Percentiles rank a stretch among this genome's conserved stretches.
Conservation (phyloP, 2,888 invertebrate species). For the Caenorhabditis wallacei region DNA sequence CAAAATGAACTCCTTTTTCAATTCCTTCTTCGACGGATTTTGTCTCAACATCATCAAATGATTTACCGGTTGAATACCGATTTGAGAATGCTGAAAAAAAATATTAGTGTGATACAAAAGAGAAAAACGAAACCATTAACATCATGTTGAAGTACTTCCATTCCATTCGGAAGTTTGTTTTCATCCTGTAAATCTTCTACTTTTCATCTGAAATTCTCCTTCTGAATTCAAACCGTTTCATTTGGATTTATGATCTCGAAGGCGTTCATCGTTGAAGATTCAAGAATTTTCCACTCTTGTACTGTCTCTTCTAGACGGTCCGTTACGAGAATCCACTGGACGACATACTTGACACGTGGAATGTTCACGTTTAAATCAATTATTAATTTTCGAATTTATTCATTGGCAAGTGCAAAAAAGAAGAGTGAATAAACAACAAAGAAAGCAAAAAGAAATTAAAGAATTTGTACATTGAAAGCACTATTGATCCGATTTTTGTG, state of each 20-base stretch:
- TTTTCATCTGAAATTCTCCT: not conserved
- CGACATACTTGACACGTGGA: not conserved
- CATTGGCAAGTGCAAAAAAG: constrained; percentile 8
- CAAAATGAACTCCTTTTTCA: constrained; percentile 58
- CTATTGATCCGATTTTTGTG: constrained; percentile 36
- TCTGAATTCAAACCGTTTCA: constrained; percentile 18
- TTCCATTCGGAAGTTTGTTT: constrained; percentile 53
- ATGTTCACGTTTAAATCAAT: constrained; percentile 4
- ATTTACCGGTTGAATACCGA: constrained; percentile 58
- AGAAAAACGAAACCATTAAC: constrained; percentile 30
- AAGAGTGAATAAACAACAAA: constrained; percentile 5
- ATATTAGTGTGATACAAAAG: not conserved
- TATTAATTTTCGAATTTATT: constrained; percentile 27
- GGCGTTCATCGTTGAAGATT: constrained; percentile 35
- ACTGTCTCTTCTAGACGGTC: not conserved
- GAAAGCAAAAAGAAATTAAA: constrained; percentile 26
- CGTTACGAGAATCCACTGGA: not conserved
- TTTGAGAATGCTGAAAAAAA: constrained; percentile 61
- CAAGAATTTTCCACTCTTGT: not conserved
- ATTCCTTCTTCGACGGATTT: constrained; percentile 18
- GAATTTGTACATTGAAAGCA: constrained; percentile 62
- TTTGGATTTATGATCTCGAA: constrained; percentile 56
- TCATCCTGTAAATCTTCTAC: constrained; percentile 30
- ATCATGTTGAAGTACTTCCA: constrained; percentile 54
- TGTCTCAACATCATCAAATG: constrained; percentile 63